Percentiles rank a stretch among this genome's conserved stretches.
These are phyloP conservation scores for Luidia sarsii DNA, from an alignment of 53 echinoderm and acorn worm genomes.

Conservation along the genomic window DNA sequence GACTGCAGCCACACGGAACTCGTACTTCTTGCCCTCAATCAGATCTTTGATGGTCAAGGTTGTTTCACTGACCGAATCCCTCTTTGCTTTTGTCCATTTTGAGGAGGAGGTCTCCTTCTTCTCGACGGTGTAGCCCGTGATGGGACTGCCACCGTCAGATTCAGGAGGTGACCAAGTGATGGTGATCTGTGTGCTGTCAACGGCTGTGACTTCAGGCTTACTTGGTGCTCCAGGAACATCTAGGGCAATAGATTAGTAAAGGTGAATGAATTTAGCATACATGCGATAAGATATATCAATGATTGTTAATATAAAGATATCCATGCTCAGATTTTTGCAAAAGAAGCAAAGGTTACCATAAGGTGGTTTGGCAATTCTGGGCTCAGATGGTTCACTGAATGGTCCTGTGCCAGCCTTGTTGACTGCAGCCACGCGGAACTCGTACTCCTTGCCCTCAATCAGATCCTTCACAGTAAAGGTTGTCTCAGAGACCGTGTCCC, in stretches of 20 bases:
- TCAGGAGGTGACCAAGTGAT: slow-evolving; percentile 76
- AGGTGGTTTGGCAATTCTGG: slow-evolving; percentile 70
- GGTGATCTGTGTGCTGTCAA: slow-evolving; percentile 62
- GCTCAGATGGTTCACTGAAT: slow-evolving; percentile 66
- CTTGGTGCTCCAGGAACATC: slow-evolving; percentile 79
- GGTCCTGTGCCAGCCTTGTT: slow-evolving; percentile 83
- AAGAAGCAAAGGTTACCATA: too few species aligned
- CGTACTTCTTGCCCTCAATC: slow-evolving; percentile 83
- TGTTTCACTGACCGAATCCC: slow-evolving; percentile 59
- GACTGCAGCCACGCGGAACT: slow-evolving; percentile 76
- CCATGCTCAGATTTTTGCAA: too few species aligned
- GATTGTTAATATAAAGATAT: too few species aligned
- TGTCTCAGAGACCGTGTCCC: slow-evolving; percentile 60
- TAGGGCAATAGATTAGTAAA: too few species aligned
- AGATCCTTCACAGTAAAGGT: slow-evolving; percentile 62
- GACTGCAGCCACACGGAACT: slow-evolving; percentile 77
- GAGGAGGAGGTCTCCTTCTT: slow-evolving; percentile 70
- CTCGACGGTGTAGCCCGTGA: slow-evolving; percentile 80
- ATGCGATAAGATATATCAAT: too few species aligned
- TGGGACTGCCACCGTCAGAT: slow-evolving; percentile 79
- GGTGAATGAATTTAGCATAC: too few species aligned
- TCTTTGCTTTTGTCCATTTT: slow-evolving; percentile 70
- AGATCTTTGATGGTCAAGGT: slow-evolving; percentile 63
- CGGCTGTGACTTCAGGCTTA: slow-evolving; percentile 58
- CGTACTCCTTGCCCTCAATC: slow-evolving; percentile 79